phyloP scores from a whole-genome alignment of 2,113 vertebrate species.

The Colius striatus region DNA sequence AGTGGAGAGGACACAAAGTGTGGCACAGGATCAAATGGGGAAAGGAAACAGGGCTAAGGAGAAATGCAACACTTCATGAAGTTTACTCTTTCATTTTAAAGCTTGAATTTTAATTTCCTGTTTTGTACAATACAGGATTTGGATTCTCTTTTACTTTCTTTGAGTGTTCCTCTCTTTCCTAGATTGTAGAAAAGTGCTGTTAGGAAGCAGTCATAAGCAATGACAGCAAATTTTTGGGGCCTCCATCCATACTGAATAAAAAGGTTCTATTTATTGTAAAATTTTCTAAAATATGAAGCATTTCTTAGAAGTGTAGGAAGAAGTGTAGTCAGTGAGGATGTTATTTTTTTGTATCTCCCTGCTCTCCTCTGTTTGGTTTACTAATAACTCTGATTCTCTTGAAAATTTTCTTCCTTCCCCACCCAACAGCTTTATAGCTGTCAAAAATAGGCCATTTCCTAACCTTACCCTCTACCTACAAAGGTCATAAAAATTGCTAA shows the following conservation, averaged over 20 bases:
- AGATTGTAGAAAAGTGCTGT: not conserved
- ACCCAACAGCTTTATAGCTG: slow-evolving; percentile 71
- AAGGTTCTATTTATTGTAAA: not conserved
- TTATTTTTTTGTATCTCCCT: not conserved
- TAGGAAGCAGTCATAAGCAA: not conserved
- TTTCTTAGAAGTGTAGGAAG: not conserved
- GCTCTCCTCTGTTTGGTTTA: not conserved
- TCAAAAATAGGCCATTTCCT: slow-evolving; percentile 78
- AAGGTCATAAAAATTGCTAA: slow-evolving; percentile 81
- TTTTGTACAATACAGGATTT: not conserved
- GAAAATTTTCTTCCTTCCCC: slow-evolving; percentile 53
- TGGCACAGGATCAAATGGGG: not conserved
- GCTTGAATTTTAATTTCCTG: not conserved
- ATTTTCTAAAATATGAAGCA: not conserved
- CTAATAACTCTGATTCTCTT: not conserved
- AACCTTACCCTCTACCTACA: slow-evolving; percentile 61
- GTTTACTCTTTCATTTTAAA: not conserved
- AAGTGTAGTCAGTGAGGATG: not conserved
- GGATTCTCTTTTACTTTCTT: not conserved
- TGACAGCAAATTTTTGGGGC: not conserved
- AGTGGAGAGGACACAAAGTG: not conserved
- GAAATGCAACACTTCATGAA: not conserved
- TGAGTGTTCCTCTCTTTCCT: not conserved
- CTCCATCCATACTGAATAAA: rapidly evolving
- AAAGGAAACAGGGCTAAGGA: not conserved